Percentiles rank a stretch among this genome's conserved stretches.
Evolutionary conservation across 2,888 invertebrate genomes (phyloP).

Genomic region (Lottia gigantea): DNA sequence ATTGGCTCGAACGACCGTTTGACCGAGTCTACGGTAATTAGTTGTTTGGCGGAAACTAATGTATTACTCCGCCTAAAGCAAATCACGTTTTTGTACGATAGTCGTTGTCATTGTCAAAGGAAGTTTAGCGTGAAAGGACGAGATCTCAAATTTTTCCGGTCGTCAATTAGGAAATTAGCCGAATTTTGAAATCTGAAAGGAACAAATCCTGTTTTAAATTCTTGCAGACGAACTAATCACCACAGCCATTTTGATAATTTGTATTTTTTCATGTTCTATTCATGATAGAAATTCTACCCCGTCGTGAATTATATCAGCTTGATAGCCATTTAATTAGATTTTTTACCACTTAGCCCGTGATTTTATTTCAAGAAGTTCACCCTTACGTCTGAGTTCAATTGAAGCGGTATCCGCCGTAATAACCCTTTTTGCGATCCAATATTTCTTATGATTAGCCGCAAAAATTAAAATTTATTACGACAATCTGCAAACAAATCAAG

Average conservation of each 20-base stretch:
- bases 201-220: too few species aligned
- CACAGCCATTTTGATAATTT: not conserved
- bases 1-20: constrained; percentile 12
- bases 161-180: constrained; percentile 19
- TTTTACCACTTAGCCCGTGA: not conserved
- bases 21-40: constrained; percentile 20
- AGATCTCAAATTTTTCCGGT: constrained; percentile 14
- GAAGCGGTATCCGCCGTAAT: too few species aligned
- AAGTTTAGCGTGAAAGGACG: not conserved
- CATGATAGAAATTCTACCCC: not conserved
- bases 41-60: constrained; percentile 6
- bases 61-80: constrained; percentile 3
- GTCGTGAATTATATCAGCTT: not conserved
- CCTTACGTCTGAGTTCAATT: too few species aligned
- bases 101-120: not conserved
- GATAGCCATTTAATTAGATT: not conserved
- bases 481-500: too few species aligned
- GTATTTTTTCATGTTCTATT: not conserved
- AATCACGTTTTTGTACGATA: not conserved
- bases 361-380: too few species aligned
- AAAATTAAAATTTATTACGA: too few species aligned
- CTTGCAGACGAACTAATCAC: not conserved
- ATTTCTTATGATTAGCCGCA: too few species aligned
- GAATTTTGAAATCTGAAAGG: constrained; percentile 1
- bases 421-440: too few species aligned